phyloP scores from a whole-genome alignment of 2,113 vertebrate species.

The Corythoichthys intestinalis region DNA sequence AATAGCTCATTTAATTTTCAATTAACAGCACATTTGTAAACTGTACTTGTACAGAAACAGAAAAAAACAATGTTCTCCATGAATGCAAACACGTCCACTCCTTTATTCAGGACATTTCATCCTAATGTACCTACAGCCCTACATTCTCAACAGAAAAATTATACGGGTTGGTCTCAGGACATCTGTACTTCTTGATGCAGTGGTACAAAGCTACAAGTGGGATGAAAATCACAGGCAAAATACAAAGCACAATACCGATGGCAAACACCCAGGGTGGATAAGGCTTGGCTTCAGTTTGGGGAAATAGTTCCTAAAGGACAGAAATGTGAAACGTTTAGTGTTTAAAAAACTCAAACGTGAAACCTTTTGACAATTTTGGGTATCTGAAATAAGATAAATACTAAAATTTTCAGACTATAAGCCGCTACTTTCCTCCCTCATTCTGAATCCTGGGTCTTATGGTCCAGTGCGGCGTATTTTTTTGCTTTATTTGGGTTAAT shows the following conservation, averaged over 20 bases:
- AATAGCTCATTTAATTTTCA: no score
- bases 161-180: not conserved
- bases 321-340: not conserved
- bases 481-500: no score
- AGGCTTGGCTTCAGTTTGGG: constrained; percentile 61
- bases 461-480: no score
- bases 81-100: not conserved
- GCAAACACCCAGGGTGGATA: constrained; percentile 80
- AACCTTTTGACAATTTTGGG: no score
- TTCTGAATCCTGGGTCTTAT: no score
- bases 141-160: not conserved
- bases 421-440: no score
- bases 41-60: not conserved
- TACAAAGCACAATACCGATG: constrained; percentile 70
- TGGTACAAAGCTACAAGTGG: constrained; percentile 56
- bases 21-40: no score
- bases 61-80: not conserved
- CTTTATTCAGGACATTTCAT: not conserved
- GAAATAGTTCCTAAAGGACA: constrained; percentile 70
- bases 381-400: no score
- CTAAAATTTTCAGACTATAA: no score
- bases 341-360: no score
- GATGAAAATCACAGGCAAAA: constrained; percentile 69
- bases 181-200: not conserved
- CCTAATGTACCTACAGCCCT: not conserved